Evolutionary conservation across 2,113 vertebrate species (phyloP), one percentile per base, ranked within the genome.

Genomic region (Zingel zingel): DNA sequence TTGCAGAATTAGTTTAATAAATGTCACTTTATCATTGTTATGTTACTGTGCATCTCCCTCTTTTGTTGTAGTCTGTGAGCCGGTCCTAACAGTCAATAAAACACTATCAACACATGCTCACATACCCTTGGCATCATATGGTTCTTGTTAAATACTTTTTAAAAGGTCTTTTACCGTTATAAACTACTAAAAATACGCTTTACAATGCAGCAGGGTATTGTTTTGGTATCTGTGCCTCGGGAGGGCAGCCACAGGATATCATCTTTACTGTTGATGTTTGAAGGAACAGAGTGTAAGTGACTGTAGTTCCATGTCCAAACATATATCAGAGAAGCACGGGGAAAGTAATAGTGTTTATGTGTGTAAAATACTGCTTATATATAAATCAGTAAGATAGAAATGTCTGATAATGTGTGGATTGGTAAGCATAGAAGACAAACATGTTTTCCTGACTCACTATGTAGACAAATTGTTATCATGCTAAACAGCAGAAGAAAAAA

Each of bases 241-340:
- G 51, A 77, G 56, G 27, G 71, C 74, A 10, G 62, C 54, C 18
- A 8, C 16, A 13, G 25, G 84, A 83, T 87, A 84, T 58, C 62
- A 85, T 91, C 81, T 84, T 36, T 54, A 65, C 79, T 81, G 54
- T 50, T 79, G 81, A 84, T 83, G 78, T 87, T 70, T 83, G 74
- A 77, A 76, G 77, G 68, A 36, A 69, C 66, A 74, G 62, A 67
- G 45, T 84, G 59, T 47, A 25, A 65, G 43, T 61, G 50, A 43
- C 21, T 12, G 45, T 47, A 14, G 72, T 25, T 59, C 51, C 63
- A 71, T 47, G 13, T 79, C 62, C 14, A 81, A 77, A 77, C 77
- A 69, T 51, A 65, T 18, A 73, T 62, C 64, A 70, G 30, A 61
- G n/a, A 56, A 27, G 23, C 53, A 25, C 5, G 0, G 72, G n/a